Base-by-base conservation (phyloP, 1,140 invertebrate species). In the Pomacea maculata region DNA sequence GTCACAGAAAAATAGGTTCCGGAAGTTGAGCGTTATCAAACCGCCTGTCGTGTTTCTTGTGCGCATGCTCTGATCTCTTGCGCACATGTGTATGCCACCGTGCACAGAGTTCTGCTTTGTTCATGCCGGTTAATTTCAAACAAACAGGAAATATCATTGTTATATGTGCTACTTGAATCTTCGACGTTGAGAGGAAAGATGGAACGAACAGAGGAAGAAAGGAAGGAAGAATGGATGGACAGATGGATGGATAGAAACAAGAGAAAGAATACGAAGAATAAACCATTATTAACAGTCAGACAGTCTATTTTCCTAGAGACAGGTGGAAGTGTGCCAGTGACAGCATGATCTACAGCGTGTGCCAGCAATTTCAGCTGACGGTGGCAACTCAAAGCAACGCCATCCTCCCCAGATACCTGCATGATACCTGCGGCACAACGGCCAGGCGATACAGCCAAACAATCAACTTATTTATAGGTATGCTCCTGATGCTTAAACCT, bases 181-280 rank as follows among this genome's bases (percentile, higher is more conserved):
- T 10, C 29, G 1, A 9, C 5, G 55, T n/a, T 34, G 57, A 72
- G 7, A 79, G 68, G 54, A 21, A 72, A 67, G 64, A 79, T 21
- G 57, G 34, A 70, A 25, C 29, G 78, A 64, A 79, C 21, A 45
- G 17, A 72, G 67, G 14, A 61, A n/a, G 34, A 61, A 68, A 72
- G 55, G 57, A 68, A 79, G 25, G 68, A 61, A 73, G 52, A 17
- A 45, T 14, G 4, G 5, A 45, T 34, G 10, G 34, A 52, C 0
- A 19, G 67, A 79, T n/a, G 68, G 55, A 73, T 65, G 55, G 34
- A 54, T 54, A 25, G 34, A 61, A 57, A 21, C 55, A 61, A 64
- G 29, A 76, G 9, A 25, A 61, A 57, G 14, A 76, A 55, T 14
- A 52, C 6, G 34, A 73, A 5, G 11, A 14, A 0, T 8, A 12